Evolutionary conservation across 1,140 invertebrate genomes (phyloP).

Genomic region (Arion vulgaris): DNA sequence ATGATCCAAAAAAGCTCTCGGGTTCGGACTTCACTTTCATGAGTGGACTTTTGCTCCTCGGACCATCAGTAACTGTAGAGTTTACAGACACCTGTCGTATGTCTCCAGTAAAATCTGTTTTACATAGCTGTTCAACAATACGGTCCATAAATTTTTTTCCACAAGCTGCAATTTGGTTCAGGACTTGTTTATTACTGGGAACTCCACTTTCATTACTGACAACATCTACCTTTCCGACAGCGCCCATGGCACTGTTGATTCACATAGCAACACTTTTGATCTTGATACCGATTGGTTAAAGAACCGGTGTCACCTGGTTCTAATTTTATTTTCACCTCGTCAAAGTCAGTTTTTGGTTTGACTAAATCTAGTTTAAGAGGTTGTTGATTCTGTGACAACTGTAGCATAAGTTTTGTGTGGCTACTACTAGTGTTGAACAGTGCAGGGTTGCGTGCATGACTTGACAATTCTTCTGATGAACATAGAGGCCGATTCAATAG

Average conservation of each 20-base stretch:
- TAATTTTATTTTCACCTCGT: background rate
- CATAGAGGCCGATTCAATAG: background rate
- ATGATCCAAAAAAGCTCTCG: background rate
- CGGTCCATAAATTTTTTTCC: constrained; percentile 6
- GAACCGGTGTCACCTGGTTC: background rate
- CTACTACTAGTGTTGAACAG: background rate
- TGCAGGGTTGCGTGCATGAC: background rate
- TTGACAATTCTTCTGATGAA: background rate
- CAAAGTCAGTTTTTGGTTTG: background rate
- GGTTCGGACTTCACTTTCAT: background rate
- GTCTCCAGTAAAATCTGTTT: background rate
- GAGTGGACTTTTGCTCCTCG: background rate
- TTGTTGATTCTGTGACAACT: constrained; percentile 4
- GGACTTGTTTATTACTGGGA: background rate
- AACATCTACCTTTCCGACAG: background rate
- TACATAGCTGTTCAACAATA: constrained; percentile 11
- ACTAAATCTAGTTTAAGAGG: background rate
- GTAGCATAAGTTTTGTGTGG: constrained; percentile 9
- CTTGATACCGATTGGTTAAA: background rate
- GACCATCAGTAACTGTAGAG: background rate
- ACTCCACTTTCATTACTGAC: background rate
- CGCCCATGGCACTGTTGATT: background rate
- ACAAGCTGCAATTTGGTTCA: constrained; percentile 12
- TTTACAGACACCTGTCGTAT: background rate
- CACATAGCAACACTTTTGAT: background rate